These are phyloP conservation scores for Charaxes varanes DNA, from an alignment of 1,140 invertebrate species.

Conservation along the genomic window DNA sequence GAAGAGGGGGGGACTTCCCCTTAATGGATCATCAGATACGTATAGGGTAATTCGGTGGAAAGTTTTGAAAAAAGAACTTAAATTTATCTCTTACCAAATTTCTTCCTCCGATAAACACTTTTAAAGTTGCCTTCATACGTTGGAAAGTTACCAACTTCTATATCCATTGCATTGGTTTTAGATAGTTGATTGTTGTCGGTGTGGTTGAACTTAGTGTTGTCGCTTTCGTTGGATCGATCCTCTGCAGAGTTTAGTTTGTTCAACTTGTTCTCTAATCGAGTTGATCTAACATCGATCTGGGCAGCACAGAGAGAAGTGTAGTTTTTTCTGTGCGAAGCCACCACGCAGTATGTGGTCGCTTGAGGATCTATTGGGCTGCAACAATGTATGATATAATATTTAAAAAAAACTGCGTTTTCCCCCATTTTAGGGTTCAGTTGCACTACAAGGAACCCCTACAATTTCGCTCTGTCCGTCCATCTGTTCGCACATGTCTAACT, in stretches of 20 bases:
- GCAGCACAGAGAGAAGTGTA: constrained; percentile 76
- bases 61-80: not conserved
- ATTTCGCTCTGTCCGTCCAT: no score
- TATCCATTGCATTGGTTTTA: constrained; percentile 15
- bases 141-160: constrained; percentile 35
- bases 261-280: constrained; percentile 42
- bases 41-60: not conserved
- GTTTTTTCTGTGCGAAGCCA: constrained; percentile 73
- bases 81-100: constrained; percentile 55
- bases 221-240: constrained; percentile 23
- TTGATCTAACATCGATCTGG: constrained; percentile 45
- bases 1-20: no score
- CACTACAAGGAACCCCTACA: no score
- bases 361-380: constrained; percentile 76
- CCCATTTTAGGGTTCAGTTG: no score
- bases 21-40: no score
- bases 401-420: not conserved
- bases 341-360: constrained; percentile 75
- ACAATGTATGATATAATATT: constrained; percentile 22
- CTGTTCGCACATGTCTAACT: no score
- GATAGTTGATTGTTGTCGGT: constrained; percentile 10
- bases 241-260: constrained; percentile 31
- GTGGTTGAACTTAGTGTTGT: constrained; percentile 7
- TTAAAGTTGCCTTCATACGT: constrained; percentile 48
- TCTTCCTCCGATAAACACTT: constrained; percentile 47